Percentiles rank a stretch among this genome's conserved stretches.
Conservation (phyloP, 2,888 invertebrate genomes). For the Ophioninae sp. region DNA sequence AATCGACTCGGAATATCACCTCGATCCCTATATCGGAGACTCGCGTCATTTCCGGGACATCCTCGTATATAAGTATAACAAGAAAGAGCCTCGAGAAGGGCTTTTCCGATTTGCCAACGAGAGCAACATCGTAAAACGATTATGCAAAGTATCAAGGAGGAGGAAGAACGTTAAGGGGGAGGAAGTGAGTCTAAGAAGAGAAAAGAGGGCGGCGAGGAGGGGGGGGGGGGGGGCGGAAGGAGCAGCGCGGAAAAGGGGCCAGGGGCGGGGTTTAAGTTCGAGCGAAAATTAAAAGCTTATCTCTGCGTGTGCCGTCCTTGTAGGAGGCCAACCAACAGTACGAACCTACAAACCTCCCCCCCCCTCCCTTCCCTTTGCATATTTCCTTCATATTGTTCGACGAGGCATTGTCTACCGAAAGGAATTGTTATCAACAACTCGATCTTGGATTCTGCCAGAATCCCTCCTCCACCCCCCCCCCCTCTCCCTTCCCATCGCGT, state of each 20-base stretch:
- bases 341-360: background rate
- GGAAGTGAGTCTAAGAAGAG: background rate
- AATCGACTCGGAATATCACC: no score
- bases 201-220: no score
- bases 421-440: constrained; percentile 73
- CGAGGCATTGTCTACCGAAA: constrained; percentile 69
- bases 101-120: no score
- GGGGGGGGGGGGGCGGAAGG: no score
- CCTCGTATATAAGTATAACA: no score
- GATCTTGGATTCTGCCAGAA: constrained; percentile 29
- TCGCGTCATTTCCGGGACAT: no score
- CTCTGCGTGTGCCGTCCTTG: constrained; percentile 52
- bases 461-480: no score
- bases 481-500: no score
- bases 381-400: constrained; percentile 44
- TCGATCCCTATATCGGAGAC: no score
- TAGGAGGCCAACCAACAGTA: constrained; percentile 42
- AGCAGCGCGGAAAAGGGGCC: no score
- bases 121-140: constrained; percentile 70
- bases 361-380: no score
- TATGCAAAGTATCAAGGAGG: constrained; percentile 68
- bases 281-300: constrained; percentile 77
- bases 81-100: no score
- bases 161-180: constrained; percentile 6
- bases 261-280: constrained; percentile 68